These are phyloP conservation scores for Spodoptera littoralis DNA, from an alignment of 2,888 invertebrate species.

Conservation along the genomic window DNA sequence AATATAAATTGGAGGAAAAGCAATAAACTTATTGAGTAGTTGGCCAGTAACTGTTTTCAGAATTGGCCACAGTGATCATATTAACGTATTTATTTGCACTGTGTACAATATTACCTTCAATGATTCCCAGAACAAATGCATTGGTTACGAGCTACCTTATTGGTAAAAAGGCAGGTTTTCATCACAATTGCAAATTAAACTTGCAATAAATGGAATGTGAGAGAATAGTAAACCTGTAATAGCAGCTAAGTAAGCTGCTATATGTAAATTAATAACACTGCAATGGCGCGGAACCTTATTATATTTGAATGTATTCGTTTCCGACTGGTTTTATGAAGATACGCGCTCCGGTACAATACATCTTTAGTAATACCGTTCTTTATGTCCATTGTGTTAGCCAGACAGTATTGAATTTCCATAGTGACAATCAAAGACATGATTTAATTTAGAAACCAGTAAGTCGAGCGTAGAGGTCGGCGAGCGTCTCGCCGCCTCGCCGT, in stretches of 20 bases:
- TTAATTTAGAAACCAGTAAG: slow-evolving; percentile 82
- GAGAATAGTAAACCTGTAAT: no score
- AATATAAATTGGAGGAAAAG: no score
- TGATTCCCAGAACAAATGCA: no score
- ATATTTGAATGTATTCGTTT: slow-evolving; percentile 31
- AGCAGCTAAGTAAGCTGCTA: background rate
- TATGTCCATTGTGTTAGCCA: slow-evolving; percentile 70
- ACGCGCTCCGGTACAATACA: slow-evolving; percentile 33
- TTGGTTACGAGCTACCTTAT: no score
- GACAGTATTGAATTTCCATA: slow-evolving; percentile 80
- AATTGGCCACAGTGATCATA: no score
- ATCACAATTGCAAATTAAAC: no score
- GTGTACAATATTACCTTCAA: no score
- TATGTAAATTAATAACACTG: slow-evolving; percentile 10
- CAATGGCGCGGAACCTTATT: slow-evolving; percentile 36
- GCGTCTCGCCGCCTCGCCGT: slow-evolving; percentile 82
- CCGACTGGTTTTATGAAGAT: slow-evolving; percentile 39
- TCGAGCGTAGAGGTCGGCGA: slow-evolving; percentile 75
- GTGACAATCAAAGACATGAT: slow-evolving; percentile 75
- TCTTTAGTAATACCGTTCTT: slow-evolving; percentile 46
- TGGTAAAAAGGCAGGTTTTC: no score
- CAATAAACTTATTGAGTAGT: no score
- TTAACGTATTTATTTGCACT: no score
- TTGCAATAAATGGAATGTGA: no score
- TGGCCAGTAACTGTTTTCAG: no score